phyloP scores from a whole-genome alignment of 2,888 invertebrate genomes.

The Phalera bucephala region DNA sequence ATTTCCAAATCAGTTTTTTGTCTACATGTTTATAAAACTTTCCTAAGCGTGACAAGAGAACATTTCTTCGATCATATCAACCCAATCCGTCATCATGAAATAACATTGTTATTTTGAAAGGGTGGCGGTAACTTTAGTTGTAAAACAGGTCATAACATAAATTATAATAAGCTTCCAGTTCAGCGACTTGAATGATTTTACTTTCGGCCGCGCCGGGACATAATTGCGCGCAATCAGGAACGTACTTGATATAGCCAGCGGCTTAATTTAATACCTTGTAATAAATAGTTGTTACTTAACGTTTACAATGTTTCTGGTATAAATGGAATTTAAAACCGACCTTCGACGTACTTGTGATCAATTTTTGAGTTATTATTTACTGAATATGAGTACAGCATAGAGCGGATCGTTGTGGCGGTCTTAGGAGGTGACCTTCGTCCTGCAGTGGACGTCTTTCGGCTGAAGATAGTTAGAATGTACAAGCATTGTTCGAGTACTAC shows the following conservation, averaged over 20 bases:
- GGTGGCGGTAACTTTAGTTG: conserved; percentile 16
- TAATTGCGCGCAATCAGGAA: conserved; percentile 14
- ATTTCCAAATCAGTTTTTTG: too few relatives aligned
- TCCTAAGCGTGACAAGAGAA: conserved; percentile 5
- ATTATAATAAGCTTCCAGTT: conserved; percentile 20
- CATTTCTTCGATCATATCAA: conserved; percentile 4
- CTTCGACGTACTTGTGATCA: neutral
- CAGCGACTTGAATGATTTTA: conserved; percentile 25
- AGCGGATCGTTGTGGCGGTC: too few relatives aligned
- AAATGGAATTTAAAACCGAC: neutral
- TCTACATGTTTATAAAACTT: too few relatives aligned
- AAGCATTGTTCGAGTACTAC: neutral
- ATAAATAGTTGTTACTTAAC: neutral
- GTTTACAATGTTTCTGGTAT: neutral
- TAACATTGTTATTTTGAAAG: conserved; percentile 22
- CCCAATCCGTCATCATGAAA: conserved; percentile 17
- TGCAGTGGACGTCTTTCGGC: too few relatives aligned
- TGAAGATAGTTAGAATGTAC: too few relatives aligned
- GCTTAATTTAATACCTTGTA: conserved; percentile 1
- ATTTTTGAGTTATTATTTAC: too few relatives aligned
- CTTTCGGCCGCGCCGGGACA: conserved; percentile 24
- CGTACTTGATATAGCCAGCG: conserved; percentile 26
- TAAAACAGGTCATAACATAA: conserved; percentile 26
- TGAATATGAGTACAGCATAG: too few relatives aligned
- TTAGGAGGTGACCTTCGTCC: too few relatives aligned